Base-by-base conservation (phyloP, 1,140 invertebrate species). In the Bombus waltoni region DNA sequence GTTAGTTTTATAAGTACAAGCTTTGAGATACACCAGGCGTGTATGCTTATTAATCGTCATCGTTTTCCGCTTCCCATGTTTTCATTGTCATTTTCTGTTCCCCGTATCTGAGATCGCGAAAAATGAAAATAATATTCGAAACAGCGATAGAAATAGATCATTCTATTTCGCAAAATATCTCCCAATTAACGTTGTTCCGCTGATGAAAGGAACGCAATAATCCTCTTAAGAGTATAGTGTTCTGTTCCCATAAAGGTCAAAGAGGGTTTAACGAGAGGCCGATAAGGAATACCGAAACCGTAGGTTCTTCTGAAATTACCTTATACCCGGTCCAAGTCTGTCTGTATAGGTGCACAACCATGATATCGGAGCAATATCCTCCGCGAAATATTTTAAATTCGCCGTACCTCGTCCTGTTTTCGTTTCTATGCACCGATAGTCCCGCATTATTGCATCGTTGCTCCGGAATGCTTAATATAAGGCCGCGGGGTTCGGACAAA, bases 391-490 rank as follows among this genome's bases (percentile, higher is more conserved):
- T 93, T 94, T 93, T 92, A 94, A 94, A 94, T 93, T 91, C 88
- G 81, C 79, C 80, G 81, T 77, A 15, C 71, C 66, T 75, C 73
- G 71, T 78, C 84, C 89, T 81, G 91, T 93, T 93, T 95, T 94
- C 91, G 86, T 92, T 93, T 88, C 88, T 91, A 93, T 93, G 93
- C 92, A 94, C 91, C 94, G 92, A 92, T 93, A 93, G 92, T 91
- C 93, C 89, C 76, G 91, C 91, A 81, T 94, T 95, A 94, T 94
- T 93, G 92, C 92, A 93, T 92, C 89, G 93, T 79, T 85, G 83
- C 87, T 72, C 91, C 89, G 94, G 94, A 95, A 95, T 95, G 94
- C 94, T 94, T 94, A 95, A 95, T 95, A 95, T 94, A 88, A 80
- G 88, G 88, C 85, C 81, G 86, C 77, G 72, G 86, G 89, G 90